Evolutionary conservation across 2,797 vertebrate genomes (phyloP), one percentile per base, ranked within the genome.

Genomic region (Orientallactaga sibirica): DNA sequence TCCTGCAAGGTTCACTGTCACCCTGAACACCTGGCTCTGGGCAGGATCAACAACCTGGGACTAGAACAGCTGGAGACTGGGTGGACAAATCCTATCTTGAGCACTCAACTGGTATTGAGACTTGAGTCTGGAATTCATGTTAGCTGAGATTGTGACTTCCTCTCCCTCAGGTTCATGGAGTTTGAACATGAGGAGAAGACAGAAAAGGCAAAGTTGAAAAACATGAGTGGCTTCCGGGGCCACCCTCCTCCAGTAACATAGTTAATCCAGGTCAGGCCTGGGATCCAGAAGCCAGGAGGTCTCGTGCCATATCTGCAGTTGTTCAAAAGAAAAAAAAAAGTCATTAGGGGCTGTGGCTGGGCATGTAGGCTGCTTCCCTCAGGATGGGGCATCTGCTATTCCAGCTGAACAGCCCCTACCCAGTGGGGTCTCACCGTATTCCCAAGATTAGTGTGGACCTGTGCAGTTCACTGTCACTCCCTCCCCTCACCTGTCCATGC

Each of bases 131-230:
- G 0, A 20, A 24, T 89, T 67, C 2, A 9, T n/a, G 43, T 70
- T 61, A 91, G 66, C n/a, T 33, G 0, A 33, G 43, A 43, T 15
- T 33, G 10, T 67, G 18, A 4, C 14, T 61, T 14, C 25, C 18
- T 27, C n/a, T 4, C 33, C 16, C 19, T 14, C 90, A 97, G 96
- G 87, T 96, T 97, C 85, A 97, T 93, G 96, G 96, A 96, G 73
- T 97, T 97, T 24, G 97, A 98, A 78, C 66, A 67, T 0, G 91
- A 96, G 77, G 90, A 97, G 43, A 90, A 92, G 19, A 92, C 88
- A 18, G 88, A 97, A 66, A 64, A 68, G 93, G 24, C n/a, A n/a
- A n/a, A n/a, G n/a, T n/a, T 96, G 22, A 92, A 91, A 41, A 74
- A 75, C 37, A 58, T 81, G 55, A 87, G 74, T 15, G 71, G 29